Conservation (phyloP, 2,888 invertebrate genomes). For the Parnassius orleans region DNA sequence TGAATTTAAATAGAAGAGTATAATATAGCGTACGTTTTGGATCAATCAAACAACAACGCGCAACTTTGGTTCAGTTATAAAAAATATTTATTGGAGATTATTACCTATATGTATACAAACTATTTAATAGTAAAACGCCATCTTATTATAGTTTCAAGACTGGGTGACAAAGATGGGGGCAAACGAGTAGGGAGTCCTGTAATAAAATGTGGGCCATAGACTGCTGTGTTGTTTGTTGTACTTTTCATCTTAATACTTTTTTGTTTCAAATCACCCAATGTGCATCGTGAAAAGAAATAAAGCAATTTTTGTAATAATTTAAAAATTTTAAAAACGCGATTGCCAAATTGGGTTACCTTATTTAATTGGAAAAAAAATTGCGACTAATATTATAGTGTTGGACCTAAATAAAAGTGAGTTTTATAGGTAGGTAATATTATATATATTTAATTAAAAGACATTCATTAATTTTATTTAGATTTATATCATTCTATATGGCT, state of each 20-base stretch:
- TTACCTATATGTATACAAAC: constrained; percentile 1
- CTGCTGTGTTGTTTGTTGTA: background rate
- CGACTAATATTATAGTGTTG: too few relatives aligned
- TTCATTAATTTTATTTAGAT: constrained; percentile 7
- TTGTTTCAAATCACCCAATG: background rate
- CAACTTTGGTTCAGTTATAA: constrained; percentile 55
- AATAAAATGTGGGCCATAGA: background rate
- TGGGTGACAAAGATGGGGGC: constrained; percentile 31
- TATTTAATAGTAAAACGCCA: constrained; percentile 1
- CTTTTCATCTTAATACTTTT: background rate
- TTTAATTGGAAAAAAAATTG: too few relatives aligned
- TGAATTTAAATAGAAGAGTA: too few relatives aligned
- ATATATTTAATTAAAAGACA: constrained; percentile 18
- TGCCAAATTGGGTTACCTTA: too few relatives aligned
- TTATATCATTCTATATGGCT: background rate
- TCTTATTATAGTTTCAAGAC: constrained; percentile 32
- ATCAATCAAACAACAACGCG: constrained; percentile 47
- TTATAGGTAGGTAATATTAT: too few relatives aligned
- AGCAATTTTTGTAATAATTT: too few relatives aligned
- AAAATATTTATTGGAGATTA: constrained; percentile 8
- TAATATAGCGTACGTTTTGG: too few relatives aligned
- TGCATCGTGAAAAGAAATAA: too few relatives aligned
- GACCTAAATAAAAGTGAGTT: too few relatives aligned
- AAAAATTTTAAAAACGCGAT: too few relatives aligned
- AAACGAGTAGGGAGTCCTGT: background rate